phyloP scores from a whole-genome alignment of 2,113 vertebrate genomes.

The Burhinus bistriatus region DNA sequence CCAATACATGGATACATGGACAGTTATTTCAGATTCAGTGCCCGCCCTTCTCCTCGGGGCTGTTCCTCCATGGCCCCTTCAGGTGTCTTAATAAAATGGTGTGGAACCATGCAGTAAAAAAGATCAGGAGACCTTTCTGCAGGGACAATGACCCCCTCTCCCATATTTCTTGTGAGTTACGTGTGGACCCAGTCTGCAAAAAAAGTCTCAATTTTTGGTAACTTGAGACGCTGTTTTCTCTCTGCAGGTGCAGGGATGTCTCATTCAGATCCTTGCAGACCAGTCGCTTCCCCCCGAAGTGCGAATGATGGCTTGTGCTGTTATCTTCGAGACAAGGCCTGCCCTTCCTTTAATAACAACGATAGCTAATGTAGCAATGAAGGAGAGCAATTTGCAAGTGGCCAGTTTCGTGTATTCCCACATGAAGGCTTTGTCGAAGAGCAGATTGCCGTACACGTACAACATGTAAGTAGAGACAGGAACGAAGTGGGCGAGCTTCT shows the following conservation, averaged over 20 bases:
- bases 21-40: neutral
- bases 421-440: slow-evolving; percentile 81
- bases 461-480: slow-evolving; percentile 75
- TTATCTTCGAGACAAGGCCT: slow-evolving; percentile 82
- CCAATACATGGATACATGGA: neutral
- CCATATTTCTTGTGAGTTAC: neutral
- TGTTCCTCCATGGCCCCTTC: neutral
- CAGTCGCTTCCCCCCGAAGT: slow-evolving; percentile 71
- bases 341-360: slow-evolving; percentile 69
- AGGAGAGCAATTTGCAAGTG: slow-evolving; percentile 79
- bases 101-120: neutral
- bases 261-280: slow-evolving; percentile 79
- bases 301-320: slow-evolving; percentile 79
- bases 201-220: neutral
- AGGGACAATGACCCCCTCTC: neutral
- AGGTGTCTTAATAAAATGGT: neutral
- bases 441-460: slow-evolving; percentile 53
- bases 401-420: slow-evolving; percentile 83
- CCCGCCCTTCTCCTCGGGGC: neutral
- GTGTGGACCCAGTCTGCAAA: neutral
- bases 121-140: neutral
- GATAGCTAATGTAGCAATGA: slow-evolving; percentile 73
- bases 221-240: neutral
- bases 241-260: slow-evolving; percentile 79
- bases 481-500: neutral